These are phyloP conservation scores for Steinernema carpocapsae DNA, from an alignment of 2,888 invertebrate species.

Conservation along the genomic window DNA sequence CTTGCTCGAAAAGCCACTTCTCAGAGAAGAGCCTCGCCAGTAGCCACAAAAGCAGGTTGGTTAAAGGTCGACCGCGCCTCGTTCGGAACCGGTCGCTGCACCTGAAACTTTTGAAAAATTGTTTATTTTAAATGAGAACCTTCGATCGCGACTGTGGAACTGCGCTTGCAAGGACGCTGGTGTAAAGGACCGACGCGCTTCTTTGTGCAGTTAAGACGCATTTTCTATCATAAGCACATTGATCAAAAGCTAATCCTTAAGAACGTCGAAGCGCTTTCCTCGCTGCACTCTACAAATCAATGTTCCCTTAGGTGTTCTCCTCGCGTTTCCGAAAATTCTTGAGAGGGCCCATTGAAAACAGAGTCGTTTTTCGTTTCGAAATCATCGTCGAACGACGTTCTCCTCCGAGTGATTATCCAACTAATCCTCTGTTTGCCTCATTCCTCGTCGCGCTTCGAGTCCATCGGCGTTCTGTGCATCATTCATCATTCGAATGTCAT, in stretches of 20 bases:
- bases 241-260: no score
- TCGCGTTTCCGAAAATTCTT: neutral
- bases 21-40: neutral
- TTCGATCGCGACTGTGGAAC: slow-evolving; percentile 16
- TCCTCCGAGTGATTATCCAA: slow-evolving; percentile 22
- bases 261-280: no score
- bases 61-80: neutral
- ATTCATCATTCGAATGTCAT: slow-evolving; percentile 26
- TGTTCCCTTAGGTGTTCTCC: no score
- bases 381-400: slow-evolving; percentile 9
- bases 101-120: neutral
- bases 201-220: neutral
- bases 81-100: neutral
- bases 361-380: slow-evolving; percentile 4
- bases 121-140: neutral
- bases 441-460: neutral
- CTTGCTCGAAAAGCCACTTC: neutral
- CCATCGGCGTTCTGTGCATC: neutral
- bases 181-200: neutral
- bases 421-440: slow-evolving; percentile 1
- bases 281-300: no score
- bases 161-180: neutral
- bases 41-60: slow-evolving; percentile 28
- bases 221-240: no score
- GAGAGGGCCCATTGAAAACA: slow-evolving; percentile 12